phyloP scores from a whole-genome alignment of 2,888 invertebrate genomes.

The Dasysyrphus tricinctus region DNA sequence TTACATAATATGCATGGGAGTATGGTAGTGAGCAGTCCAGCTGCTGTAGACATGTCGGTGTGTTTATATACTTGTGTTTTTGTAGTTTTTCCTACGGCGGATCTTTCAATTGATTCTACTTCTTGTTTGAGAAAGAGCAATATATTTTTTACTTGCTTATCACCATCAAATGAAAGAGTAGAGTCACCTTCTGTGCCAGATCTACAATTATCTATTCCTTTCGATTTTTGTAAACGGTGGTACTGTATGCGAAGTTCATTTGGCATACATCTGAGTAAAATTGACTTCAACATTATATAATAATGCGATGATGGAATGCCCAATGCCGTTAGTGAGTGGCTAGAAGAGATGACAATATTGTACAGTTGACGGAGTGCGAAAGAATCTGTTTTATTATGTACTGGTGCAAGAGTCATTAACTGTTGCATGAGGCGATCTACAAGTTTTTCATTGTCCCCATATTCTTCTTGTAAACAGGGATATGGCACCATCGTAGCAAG shows the following conservation, averaged over 20 bases:
- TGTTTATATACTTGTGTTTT: not conserved
- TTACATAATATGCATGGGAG: not conserved
- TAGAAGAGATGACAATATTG: no score
- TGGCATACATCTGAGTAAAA: no score
- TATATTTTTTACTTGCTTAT: conserved; percentile 6
- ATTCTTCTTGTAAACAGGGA: not conserved
- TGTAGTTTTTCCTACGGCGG: not conserved
- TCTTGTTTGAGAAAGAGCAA: conserved; percentile 10
- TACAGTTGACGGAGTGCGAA: no score
- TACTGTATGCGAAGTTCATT: not conserved
- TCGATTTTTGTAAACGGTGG: not conserved
- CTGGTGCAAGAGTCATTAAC: not conserved
- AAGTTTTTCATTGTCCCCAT: conserved; percentile 10
- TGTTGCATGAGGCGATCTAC: conserved; percentile 11
- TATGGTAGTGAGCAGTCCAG: not conserved
- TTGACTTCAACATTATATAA: not conserved
- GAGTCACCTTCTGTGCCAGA: not conserved
- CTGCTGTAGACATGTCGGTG: conserved; percentile 1
- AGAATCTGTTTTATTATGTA: no score
- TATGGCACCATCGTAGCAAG: not conserved
- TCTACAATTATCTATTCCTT: not conserved
- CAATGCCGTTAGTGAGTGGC: not conserved
- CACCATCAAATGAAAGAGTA: conserved; percentile 12
- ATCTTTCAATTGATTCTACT: conserved; percentile 3
- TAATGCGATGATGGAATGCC: conserved; percentile 5